phyloP scores from a whole-genome alignment of 1,140 invertebrate species.

The Bombus pyrosoma region DNA sequence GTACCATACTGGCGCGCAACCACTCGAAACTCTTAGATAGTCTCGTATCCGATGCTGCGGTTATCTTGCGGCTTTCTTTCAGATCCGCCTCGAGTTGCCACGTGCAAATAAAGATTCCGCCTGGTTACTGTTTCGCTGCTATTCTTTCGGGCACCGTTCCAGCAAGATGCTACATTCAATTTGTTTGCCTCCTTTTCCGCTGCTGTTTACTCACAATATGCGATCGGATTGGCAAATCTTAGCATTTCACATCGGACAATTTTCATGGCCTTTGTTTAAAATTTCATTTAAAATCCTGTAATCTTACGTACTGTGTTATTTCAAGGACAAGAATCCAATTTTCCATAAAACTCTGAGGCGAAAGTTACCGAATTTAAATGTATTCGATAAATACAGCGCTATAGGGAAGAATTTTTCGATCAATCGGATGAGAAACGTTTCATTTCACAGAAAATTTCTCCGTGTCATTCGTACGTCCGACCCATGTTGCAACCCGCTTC shows the following conservation, averaged over 20 bases:
- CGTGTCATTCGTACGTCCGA: background rate
- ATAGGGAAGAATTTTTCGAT: background rate
- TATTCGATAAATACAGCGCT: background rate
- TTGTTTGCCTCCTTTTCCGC: constrained; percentile 48
- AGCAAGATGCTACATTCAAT: constrained; percentile 40
- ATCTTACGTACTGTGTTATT: background rate
- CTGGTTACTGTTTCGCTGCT: background rate
- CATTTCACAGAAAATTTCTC: background rate
- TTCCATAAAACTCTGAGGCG: background rate
- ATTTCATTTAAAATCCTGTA: background rate
- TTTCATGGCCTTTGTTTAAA: background rate
- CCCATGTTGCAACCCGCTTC: background rate
- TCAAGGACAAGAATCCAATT: background rate
- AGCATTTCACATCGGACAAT: background rate
- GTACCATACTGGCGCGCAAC: too few species aligned
- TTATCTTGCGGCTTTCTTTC: constrained; percentile 35
- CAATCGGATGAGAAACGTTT: background rate
- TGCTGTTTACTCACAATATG: constrained; percentile 41
- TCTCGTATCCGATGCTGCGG: background rate
- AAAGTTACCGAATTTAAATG: background rate
- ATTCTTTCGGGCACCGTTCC: constrained; percentile 56
- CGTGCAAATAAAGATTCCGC: constrained; percentile 50
- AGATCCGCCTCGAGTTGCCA: constrained; percentile 7
- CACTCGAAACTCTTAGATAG: constrained; percentile 21
- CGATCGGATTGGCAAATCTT: background rate